Evolutionary conservation across 1,140 invertebrate genomes (phyloP), one percentile per base, ranked within the genome.

Genomic region (Chironomus tepperi): DNA sequence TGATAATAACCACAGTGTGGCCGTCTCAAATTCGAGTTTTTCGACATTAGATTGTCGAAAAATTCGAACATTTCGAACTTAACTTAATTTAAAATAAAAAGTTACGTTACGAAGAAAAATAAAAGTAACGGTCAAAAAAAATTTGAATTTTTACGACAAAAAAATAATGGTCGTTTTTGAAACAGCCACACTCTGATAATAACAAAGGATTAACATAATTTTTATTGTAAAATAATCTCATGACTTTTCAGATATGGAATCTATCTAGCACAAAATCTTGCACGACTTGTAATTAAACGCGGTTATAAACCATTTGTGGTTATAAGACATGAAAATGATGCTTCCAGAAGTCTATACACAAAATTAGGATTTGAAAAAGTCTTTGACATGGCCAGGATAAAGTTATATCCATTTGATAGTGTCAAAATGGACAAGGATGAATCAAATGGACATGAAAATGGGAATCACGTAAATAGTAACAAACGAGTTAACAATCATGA

Each of bases 221-320:
- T n/a, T n/a, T 73, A 21, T 34, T 34, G 7, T 8, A 70, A 70
- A 21, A 10, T 3, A 70, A 72, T 74, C 10, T 5, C 24, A 34
- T 72, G 16, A 19, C n/a, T 12, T 73, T 74, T 0, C 43, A 82
- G 81, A 74, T 89, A 88, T 81, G 89, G 89, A 73, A 89, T 90
- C 47, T 87, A 87, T 77, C 81, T 91, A 75, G 89, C 89, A 72
- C 85, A 86, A 75, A 83, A 84, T 74, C 82, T 88, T 74, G 92
- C 90, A 74, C 88, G 88, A 79, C 85, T 87, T 73, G 91, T 93
- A 47, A 87, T 88, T 21, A 86, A 90, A 74, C 85, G 90, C 42
- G 91, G 91, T 76, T 93, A 93, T 81, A 87, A 88, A 75, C 91
- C 91, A 15, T 94, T 92, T 81, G 92, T 94, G 74, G 90, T 94